Evolutionary conservation across 2,888 invertebrate genomes (phyloP), one percentile per base, ranked within the genome.

Genomic region (Dynastes tityus): DNA sequence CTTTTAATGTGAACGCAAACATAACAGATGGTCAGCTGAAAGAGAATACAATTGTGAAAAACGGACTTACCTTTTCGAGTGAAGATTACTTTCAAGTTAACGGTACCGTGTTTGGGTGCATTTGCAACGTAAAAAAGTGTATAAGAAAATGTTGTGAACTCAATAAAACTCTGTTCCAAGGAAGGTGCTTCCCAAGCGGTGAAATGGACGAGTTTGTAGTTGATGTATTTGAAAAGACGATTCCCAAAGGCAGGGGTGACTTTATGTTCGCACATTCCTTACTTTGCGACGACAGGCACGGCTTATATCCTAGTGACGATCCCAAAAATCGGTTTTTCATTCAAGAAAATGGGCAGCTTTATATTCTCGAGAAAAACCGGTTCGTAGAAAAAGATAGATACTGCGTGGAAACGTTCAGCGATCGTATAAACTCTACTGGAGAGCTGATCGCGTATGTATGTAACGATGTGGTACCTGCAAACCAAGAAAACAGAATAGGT

Each of bases 81-180:
- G 13, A 53, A 32, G 58, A 76, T 65, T 76, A 76, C 51, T 76
- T 53, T n/a, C 29, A 76, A 65, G n/a, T 13, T 49, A 37, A 64
- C 16, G 65, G 37, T 32, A 55, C 16, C 29, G 8, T 67, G 5
- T 51, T 65, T 11, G 76, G 76, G 22, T 76, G 76, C 27, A 13
- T 76, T 11, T 76, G 76, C 40, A 55, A 76, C 53, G 51, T 67
- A 9, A 64, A 29, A 40, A 76, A 65, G 29, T 76, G 76, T 32
- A 55, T 65, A 32, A 27, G 65, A 76, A 76, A 76, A 32, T 76
- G 76, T 27, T 76, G 76, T 37, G 58, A 55, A 8, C 6, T 58
- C 16, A 13, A 58, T 37, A 45, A 67, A 45, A 40, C 2, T 8
- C 5, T 71, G 4, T n/a, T 71, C 29, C 27, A 16, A n/a, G 11